Conservation (phyloP, 2,888 invertebrate species). For the Chironomus riparius region DNA sequence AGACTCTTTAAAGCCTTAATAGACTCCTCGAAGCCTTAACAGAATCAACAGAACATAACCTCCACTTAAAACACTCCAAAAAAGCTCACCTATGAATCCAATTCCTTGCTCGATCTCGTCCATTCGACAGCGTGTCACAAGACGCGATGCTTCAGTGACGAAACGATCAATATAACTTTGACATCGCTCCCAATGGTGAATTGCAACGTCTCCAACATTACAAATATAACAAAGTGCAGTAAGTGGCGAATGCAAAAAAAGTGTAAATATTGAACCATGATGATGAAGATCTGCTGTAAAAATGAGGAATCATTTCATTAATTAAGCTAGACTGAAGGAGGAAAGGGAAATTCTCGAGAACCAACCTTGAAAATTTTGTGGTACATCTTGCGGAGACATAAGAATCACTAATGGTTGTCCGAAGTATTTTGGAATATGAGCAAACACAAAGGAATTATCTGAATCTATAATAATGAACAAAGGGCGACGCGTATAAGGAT, state of each 20-base stretch:
- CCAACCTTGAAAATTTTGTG: conserved; percentile 70
- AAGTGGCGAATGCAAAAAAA: conserved; percentile 90
- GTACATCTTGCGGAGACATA: conserved; percentile 88
- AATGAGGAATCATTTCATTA: background rate
- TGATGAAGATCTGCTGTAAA: conserved; percentile 60
- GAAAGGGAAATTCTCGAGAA: background rate
- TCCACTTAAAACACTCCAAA: too few relatives aligned
- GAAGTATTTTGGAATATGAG: conserved; percentile 82
- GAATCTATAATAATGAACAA: conserved; percentile 91
- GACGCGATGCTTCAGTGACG: conserved; percentile 75
- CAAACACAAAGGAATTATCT: conserved; percentile 87
- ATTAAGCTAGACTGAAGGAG: background rate
- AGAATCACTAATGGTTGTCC: conserved; percentile 88
- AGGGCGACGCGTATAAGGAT: conserved; percentile 86
- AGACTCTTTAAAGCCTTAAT: too few relatives aligned
- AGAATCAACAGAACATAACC: too few relatives aligned
- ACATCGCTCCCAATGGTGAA: conserved; percentile 84
- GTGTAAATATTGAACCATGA: conserved; percentile 87
- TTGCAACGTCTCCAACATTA: conserved; percentile 74
- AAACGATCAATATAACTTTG: conserved; percentile 81
- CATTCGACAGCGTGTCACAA: conserved; percentile 72
- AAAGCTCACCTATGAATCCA: conserved; percentile 40
- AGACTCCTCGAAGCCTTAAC: too few relatives aligned
- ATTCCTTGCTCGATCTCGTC: conserved; percentile 53
- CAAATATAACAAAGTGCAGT: conserved; percentile 87